phyloP scores from a whole-genome alignment of 1,140 invertebrate genomes.

The Acyrthosiphon pisum region DNA sequence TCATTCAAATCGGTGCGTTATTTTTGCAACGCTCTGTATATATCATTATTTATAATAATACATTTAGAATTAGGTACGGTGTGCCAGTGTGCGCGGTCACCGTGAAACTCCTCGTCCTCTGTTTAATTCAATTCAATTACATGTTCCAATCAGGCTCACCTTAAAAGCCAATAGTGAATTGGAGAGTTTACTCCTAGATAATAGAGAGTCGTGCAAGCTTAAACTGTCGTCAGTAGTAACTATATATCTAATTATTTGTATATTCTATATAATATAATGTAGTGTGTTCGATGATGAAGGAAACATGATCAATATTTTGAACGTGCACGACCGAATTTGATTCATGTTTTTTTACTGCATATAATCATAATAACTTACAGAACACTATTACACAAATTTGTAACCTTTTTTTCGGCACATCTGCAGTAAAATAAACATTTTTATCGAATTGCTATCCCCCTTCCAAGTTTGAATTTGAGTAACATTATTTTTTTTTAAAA shows the following conservation, averaged over 20 bases:
- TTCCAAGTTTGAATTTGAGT: no score
- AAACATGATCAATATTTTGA: neutral
- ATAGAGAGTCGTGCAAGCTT: neutral
- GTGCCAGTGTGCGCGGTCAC: neutral
- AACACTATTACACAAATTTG: neutral
- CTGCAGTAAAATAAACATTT: no score
- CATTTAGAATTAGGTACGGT: neutral
- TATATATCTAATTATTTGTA: neutral
- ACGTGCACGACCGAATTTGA: neutral
- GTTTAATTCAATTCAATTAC: neutral
- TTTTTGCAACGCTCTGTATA: no score
- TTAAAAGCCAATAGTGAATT: neutral
- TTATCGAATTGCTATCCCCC: no score
- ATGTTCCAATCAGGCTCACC: neutral
- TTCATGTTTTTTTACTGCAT: neutral
- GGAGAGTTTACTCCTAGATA: slow-evolving; percentile 6
- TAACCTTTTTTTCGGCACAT: neutral
- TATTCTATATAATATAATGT: neutral
- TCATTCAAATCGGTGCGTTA: no score
- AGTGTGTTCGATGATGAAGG: neutral
- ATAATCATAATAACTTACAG: neutral
- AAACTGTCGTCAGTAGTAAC: neutral
- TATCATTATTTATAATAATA: neutral
- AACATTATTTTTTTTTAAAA: no score
- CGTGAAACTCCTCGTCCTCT: neutral